Conservation (phyloP, 2,888 invertebrate genomes). For the Phorcus lineatus region DNA sequence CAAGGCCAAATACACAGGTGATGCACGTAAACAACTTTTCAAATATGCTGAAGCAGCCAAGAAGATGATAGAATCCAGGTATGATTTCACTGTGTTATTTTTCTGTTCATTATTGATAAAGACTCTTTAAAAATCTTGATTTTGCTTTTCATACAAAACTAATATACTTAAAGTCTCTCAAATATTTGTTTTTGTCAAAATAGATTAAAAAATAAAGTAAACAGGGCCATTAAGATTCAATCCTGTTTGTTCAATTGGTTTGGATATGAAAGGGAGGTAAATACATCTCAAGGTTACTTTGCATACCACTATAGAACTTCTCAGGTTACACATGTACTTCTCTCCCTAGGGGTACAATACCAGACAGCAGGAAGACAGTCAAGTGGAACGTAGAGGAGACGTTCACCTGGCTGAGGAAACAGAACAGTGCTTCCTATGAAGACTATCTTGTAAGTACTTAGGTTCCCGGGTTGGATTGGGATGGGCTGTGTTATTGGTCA, state of each 20-base stretch:
- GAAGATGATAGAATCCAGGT: slow-evolving; percentile 93
- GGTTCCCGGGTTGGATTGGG: no score
- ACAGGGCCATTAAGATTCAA: no score
- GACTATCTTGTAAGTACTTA: slow-evolving; percentile 71
- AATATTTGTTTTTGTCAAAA: no score
- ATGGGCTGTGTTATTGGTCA: no score
- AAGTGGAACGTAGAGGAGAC: slow-evolving; percentile 99
- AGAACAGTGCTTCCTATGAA: slow-evolving; percentile 84
- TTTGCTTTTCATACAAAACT: no score
- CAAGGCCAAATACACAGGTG: slow-evolving; percentile 96
- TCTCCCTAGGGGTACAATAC: slow-evolving; percentile 84
- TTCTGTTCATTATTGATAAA: no score
- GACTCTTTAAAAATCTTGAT: no score
- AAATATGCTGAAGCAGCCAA: slow-evolving; percentile 97
- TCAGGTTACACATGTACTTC: neutral
- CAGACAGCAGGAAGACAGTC: slow-evolving; percentile 96
- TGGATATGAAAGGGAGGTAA: neutral
- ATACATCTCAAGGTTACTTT: neutral
- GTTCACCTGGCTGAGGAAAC: slow-evolving; percentile 94
- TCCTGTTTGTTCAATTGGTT: no score
- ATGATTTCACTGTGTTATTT: slow-evolving; percentile 38
- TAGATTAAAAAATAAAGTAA: no score
- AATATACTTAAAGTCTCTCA: no score
- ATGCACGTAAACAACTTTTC: slow-evolving; percentile 94
- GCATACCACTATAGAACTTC: no score